These are phyloP conservation scores for Virgularia gustaviana DNA, from an alignment of 92 coral and sea anemone species.

Conservation along the genomic window DNA sequence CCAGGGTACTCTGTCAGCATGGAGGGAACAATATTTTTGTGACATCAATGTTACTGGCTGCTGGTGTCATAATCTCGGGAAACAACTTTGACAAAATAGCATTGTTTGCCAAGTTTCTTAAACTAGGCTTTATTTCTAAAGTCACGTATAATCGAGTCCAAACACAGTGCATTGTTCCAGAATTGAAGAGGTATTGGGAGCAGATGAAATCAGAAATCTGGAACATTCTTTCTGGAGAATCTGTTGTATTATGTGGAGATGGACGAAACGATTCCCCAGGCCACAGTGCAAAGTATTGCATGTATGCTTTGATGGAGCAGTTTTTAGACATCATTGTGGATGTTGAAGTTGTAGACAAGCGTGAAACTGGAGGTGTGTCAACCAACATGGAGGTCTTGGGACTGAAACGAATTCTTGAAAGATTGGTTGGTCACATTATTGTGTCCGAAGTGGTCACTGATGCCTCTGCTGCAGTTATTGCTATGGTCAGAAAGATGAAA, in stretches of 20 bases:
- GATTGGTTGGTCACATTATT: neutral
- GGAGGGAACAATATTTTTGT: slow-evolving; percentile 35
- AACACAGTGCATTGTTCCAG: slow-evolving; percentile 33
- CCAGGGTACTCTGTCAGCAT: slow-evolving; percentile 22
- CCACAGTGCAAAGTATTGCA: slow-evolving; percentile 6
- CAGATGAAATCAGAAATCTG: slow-evolving; percentile 37
- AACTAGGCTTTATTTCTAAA: slow-evolving; percentile 35
- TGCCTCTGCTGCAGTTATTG: slow-evolving; percentile 8
- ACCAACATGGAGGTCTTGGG: slow-evolving; percentile 11
- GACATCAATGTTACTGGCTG: slow-evolving; percentile 17
- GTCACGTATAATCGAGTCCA: slow-evolving; percentile 31
- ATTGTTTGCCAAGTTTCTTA: slow-evolving; percentile 26
- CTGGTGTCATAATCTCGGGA: slow-evolving; percentile 31
- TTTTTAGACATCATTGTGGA: slow-evolving; percentile 9
- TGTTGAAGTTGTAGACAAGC: slow-evolving; percentile 4
- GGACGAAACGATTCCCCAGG: neutral
- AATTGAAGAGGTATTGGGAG: slow-evolving; percentile 31
- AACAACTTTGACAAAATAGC: slow-evolving; percentile 42
- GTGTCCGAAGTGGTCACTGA: neutral
- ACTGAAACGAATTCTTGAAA: neutral
- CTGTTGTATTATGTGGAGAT: slow-evolving; percentile 36
- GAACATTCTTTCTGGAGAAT: slow-evolving; percentile 32
- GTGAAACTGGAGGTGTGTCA: slow-evolving; percentile 9
- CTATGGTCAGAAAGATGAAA: neutral
- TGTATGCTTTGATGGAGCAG: slow-evolving; percentile 1